A percentile compares a stretch with the other conserved stretches of the same genome.
phyloP scores from a whole-genome alignment of 1,140 invertebrate genomes.

The Caerostris extrusa region DNA sequence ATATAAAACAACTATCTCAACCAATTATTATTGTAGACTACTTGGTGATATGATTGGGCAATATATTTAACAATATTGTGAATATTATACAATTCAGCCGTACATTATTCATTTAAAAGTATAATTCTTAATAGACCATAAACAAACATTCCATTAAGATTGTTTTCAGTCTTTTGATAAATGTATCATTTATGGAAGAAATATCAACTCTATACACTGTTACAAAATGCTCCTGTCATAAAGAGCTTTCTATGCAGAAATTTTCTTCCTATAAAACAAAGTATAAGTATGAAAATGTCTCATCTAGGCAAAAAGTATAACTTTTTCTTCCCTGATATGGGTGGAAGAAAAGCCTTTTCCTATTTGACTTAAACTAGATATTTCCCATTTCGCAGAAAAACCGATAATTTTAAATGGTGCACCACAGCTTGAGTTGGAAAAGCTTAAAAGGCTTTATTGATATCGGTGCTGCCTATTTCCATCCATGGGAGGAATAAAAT shows the following conservation, averaged over 20 bases:
- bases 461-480: background rate
- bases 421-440: background rate
- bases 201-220: background rate
- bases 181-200: background rate
- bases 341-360: background rate
- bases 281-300: background rate
- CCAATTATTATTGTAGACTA: no score
- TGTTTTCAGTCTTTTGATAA: background rate
- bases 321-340: background rate
- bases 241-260: background rate
- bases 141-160: no score
- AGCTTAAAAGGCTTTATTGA: constrained; percentile 43
- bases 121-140: no score
- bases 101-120: no score
- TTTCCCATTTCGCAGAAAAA: constrained; percentile 7
- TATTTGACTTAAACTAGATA: constrained; percentile 36
- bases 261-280: background rate
- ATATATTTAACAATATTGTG: no score
- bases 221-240: background rate
- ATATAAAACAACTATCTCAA: no score
- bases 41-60: no score
- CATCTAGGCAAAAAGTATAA: background rate
- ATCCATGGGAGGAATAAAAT: background rate
- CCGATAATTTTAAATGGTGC: constrained; percentile 38
- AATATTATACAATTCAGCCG: no score